Conservation (phyloP, 2,888 invertebrate genomes). For the Synergus gifuensis region DNA sequence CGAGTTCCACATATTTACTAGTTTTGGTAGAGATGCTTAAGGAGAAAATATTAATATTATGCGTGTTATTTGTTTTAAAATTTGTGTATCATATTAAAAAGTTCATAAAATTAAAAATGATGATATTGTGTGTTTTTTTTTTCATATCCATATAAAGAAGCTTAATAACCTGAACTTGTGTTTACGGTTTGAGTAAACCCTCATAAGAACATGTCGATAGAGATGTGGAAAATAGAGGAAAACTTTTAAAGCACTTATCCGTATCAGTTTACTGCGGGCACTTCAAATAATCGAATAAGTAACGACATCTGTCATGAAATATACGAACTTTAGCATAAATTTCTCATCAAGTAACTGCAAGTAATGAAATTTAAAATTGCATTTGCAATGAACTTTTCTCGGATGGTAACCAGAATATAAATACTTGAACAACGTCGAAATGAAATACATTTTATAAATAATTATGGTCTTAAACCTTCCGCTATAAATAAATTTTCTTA, state of each 20-base stretch:
- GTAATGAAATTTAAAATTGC: background rate
- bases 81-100: background rate
- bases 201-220: background rate
- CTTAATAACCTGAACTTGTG: background rate
- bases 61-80: background rate
- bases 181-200: background rate
- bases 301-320: slow-evolving; percentile 15
- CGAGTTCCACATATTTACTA: background rate
- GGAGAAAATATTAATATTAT: background rate
- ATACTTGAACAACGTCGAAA: background rate
- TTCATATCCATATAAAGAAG: background rate
- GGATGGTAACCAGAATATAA: background rate
- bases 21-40: background rate
- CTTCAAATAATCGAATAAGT: slow-evolving; percentile 8
- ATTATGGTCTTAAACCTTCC: background rate
- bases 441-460: background rate
- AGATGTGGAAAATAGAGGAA: no score
- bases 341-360: background rate
- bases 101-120: background rate
- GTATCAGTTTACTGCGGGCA: background rate
- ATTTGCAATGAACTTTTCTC: background rate
- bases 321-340: background rate
- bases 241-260: background rate
- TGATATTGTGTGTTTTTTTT: background rate
- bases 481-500: background rate